phyloP scores from a whole-genome alignment of 2,888 invertebrate genomes.

The Tenthredo scrophulariae region DNA sequence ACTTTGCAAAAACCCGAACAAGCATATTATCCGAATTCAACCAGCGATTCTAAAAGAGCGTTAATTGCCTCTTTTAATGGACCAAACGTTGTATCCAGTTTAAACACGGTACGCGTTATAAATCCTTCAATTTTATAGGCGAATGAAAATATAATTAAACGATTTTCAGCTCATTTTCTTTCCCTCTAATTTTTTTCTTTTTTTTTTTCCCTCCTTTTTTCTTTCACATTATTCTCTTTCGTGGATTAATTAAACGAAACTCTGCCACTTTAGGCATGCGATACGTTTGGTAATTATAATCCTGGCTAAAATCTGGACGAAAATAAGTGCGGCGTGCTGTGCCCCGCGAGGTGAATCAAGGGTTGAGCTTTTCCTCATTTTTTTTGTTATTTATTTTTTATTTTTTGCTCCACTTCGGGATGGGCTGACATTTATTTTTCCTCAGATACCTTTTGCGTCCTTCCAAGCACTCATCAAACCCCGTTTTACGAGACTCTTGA shows the following conservation, averaged over 20 bases:
- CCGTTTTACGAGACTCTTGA: constrained; percentile 43
- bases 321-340: background rate
- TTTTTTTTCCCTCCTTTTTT: too few species aligned
- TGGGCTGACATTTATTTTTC: constrained; percentile 3
- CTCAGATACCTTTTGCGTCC: constrained; percentile 16
- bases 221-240: background rate
- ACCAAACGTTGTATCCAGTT: background rate
- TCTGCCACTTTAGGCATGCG: background rate
- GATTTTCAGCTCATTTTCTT: background rate
- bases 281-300: background rate
- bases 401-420: background rate
- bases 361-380: background rate
- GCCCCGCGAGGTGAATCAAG: background rate
- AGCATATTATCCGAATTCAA: background rate
- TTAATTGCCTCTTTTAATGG: background rate
- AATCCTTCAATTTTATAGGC: background rate
- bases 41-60: background rate
- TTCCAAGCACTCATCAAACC: constrained; percentile 39
- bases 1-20: background rate
- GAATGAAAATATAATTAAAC: background rate
- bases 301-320: background rate
- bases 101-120: background rate
- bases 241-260: background rate
- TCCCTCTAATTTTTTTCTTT: too few species aligned
- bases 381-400: too few species aligned